Base-by-base conservation (phyloP, 37 sponge, comb jelly and placozoan species). In the Dysidea cf. avara region DNA sequence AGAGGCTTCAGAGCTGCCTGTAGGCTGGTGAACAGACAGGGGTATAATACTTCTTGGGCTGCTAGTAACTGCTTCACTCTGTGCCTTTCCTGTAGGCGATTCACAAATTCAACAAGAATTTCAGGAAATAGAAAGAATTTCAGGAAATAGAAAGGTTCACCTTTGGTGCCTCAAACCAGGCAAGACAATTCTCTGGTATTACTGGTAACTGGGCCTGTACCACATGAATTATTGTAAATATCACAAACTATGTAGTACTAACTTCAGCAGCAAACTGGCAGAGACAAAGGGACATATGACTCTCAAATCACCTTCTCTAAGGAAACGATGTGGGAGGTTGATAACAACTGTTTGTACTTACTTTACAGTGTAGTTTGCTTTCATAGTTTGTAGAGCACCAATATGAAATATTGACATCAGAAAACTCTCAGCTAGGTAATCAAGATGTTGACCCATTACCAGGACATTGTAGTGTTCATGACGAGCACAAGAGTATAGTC, bases 111-210 rank as follows among this genome's bases (percentile, higher is more conserved):
- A 12, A 59, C 61, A 59, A 11, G 13, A 12, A 59, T 12, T 12
- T 9, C 22, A 7, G 39, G 17, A 21, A 53, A 29, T 53, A 33
- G 5, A 21, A 25, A 36, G 7, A 64, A 12, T 31, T 20, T 5
- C 35, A 67, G 24, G 21, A 7, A 57, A 57, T 7, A n/a, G n/a
- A n/a, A n/a, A 62, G 7, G 20, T 33, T 20, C 34, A 91, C 92
- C 84, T 90, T 95, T 18, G 96, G 96, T 0, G 88, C 86, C 50
- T 90, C 96, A 59, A 95, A 95, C 56, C 96, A 95, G 22, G 96
- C 96, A 36, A 91, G 96, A 71, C 96, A 95, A 59, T 95, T 95
- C 65, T 95, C 96, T 32, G 96, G 34, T 26, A 95, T 95, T 24
- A 95, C 86, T n/a, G 96, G 96, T 30, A 95, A 65, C 20, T 77